Base-by-base conservation (phyloP, 2,113 vertebrate species). In the Alexandromys fortis region DNA sequence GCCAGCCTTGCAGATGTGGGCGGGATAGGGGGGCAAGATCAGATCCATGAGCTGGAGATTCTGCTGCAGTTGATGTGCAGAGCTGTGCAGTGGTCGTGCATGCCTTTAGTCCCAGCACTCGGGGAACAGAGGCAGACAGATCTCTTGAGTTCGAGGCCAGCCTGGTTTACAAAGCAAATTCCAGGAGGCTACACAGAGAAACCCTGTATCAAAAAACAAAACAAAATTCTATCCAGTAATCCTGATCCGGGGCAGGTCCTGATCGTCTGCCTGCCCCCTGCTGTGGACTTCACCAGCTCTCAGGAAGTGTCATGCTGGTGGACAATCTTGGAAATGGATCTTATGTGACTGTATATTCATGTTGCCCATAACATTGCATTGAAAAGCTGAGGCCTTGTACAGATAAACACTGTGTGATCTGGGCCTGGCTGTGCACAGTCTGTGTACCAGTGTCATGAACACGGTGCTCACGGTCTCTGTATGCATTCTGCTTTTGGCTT, bases 331-430 rank as follows among this genome's bases (percentile, higher is more conserved):
- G 76, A 55, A 52, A 16, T 78, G 12, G 49, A 5, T 94, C 67
- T 89, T 38, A 22, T 65, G 55, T 91, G 26, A 55, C 86, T 89
- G 0, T 17, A 38, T 42, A 47, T 33, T 38, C 67, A 76, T 61
- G 13, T 26, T 82, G 28, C 49, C 26, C 33, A 38, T 67, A 75
- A 52, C 72, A 63, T 58, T 26, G 35, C 16, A 68, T 58, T 33
- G 42, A 63, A 92, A 96, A 83, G 49, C 30, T 7, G 42, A 94
- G 52, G 14, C n/a, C 63, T 94, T 58, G 55, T 85, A 21, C 70
- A 89, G 14, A 22, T 81, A 33, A 49, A 17, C 21, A 14, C 42
- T n/a, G 76, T 7, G n/a, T 30, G 86, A 19, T 4, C 72, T 91
- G 0, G 9, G 58, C 7, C 76, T 52, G 73, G 67, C n/a, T 75